These are phyloP conservation scores for Tragulus kanchil DNA, from an alignment of 2,113 vertebrate species.

Conservation along the genomic window DNA sequence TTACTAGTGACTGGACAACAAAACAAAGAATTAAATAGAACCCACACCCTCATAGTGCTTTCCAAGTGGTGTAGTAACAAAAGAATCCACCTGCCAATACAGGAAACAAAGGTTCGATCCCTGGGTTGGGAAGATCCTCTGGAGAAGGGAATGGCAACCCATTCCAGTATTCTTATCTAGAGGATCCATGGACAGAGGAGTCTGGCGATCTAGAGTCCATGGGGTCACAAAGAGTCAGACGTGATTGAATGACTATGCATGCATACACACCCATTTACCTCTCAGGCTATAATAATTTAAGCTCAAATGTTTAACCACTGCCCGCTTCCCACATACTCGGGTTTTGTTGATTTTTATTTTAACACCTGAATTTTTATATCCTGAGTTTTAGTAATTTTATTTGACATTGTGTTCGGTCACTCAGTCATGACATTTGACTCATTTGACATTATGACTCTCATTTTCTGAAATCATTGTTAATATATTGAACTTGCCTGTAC, in stretches of 20 bases:
- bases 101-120: neutral
- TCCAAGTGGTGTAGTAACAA: neutral
- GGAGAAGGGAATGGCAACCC: neutral
- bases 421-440: too few species aligned
- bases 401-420: neutral
- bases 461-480: neutral
- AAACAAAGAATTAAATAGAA: neutral
- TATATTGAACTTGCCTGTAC: neutral
- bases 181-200: neutral
- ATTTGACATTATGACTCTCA: neutral
- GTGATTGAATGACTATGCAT: too few species aligned
- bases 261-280: neutral
- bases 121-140: neutral
- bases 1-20: too few species aligned
- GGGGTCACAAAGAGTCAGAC: neutral
- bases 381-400: neutral
- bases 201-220: neutral
- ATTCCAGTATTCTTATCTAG: neutral
- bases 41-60: neutral
- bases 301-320: neutral
- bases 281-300: neutral
- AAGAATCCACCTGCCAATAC: neutral
- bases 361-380: neutral
- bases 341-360: constrained; percentile 2
- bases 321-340: neutral